A percentile compares a stretch with the other conserved stretches of the same genome.
Evolutionary conservation across 2,113 vertebrate genomes (phyloP).

Genomic region (Colius striatus): DNA sequence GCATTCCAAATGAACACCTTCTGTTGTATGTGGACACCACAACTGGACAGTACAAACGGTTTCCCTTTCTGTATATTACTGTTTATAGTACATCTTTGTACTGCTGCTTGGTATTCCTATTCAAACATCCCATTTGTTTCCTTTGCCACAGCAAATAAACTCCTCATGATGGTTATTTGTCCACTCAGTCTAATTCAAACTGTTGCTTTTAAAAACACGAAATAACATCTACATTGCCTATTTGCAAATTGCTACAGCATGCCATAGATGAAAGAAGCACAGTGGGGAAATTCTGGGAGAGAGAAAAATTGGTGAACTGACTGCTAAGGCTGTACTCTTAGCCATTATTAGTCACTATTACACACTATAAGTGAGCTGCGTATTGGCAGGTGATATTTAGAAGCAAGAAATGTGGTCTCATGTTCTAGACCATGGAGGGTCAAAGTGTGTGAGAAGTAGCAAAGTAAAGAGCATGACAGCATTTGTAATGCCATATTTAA

Average conservation of each 20-base stretch:
- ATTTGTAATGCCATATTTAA: background rate
- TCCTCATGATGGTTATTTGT: background rate
- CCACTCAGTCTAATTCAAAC: background rate
- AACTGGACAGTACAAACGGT: background rate
- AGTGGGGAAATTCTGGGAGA: background rate
- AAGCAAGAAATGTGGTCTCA: background rate
- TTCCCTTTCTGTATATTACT: background rate
- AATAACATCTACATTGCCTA: background rate
- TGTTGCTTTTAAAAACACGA: background rate
- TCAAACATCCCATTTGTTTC: background rate
- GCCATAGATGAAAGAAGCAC: background rate
- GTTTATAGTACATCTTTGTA: background rate
- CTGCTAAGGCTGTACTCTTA: background rate
- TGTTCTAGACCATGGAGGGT: background rate
- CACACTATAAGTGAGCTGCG: background rate
- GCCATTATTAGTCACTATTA: background rate
- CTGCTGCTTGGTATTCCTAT: background rate
- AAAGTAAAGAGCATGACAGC: background rate
- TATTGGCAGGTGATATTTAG: background rate
- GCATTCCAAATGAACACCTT: background rate
- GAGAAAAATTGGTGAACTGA: background rate
- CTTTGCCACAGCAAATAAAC: background rate
- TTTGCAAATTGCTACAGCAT: background rate
- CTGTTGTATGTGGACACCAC: background rate
- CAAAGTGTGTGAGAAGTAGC: accelerated